A percentile compares a stretch with the other conserved stretches of the same genome.
Conservation (phyloP, 2,888 invertebrate species). For the Zele albiditarsus region DNA sequence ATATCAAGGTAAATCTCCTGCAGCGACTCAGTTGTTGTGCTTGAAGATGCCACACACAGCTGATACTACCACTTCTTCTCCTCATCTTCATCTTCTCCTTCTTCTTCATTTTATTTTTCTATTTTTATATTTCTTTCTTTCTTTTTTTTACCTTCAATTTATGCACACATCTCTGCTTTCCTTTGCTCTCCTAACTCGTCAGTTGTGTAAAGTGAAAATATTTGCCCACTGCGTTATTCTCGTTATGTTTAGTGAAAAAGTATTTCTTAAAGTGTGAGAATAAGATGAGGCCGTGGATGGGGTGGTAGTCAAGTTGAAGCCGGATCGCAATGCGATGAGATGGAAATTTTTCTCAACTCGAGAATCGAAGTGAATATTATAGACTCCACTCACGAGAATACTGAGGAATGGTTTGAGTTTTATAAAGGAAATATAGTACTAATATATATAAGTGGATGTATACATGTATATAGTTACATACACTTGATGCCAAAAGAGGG, state of each 20-base stretch:
- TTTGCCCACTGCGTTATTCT: constrained; percentile 23
- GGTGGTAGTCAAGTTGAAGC: background rate
- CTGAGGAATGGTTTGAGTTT: background rate
- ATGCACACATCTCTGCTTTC: background rate
- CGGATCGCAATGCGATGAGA: constrained; percentile 21
- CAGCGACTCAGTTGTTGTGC: constrained; percentile 29
- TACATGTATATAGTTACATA: background rate
- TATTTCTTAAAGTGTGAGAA: background rate
- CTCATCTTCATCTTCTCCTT: background rate
- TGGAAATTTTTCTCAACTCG: constrained; percentile 12
- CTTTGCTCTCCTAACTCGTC: background rate
- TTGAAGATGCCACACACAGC: constrained; percentile 22
- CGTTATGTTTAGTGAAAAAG: constrained; percentile 11
- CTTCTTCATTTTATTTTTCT: background rate
- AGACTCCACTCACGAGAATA: constrained; percentile 3
- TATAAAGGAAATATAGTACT: background rate
- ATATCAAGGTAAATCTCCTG: constrained; percentile 39
- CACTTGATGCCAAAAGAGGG: background rate
- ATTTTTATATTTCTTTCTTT: background rate
- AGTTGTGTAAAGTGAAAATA: constrained; percentile 23
- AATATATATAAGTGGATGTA: background rate
- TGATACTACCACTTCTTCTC: constrained; percentile 6
- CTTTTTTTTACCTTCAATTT: background rate
- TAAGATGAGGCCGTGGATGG: too few species aligned
- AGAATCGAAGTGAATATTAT: constrained; percentile 4